A percentile compares a stretch with the other conserved stretches of the same genome.
Evolutionary conservation across 1,140 invertebrate genomes (phyloP).

Genomic region (Atta texana): DNA sequence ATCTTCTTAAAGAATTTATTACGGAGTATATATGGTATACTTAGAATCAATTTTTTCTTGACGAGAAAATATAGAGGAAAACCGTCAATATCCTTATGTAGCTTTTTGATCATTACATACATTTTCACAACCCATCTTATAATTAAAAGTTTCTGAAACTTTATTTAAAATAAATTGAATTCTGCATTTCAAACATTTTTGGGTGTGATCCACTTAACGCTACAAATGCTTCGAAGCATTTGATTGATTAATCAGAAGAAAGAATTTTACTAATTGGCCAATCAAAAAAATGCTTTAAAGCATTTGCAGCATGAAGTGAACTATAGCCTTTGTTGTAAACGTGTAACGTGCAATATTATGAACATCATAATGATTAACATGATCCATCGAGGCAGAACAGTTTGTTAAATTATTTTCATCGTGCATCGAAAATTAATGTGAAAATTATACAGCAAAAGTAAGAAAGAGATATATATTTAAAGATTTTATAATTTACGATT

Average conservation of each 20-base stretch:
- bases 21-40: neutral
- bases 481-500: neutral
- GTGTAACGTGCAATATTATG: neutral
- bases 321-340: neutral
- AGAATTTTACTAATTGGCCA: too few relatives aligned
- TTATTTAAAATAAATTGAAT: neutral
- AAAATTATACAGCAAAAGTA: neutral
- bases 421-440: conserved; percentile 11
- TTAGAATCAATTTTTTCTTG: neutral
- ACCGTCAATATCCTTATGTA: neutral
- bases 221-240: too few relatives aligned
- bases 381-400: neutral
- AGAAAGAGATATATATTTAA: neutral
- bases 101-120: neutral
- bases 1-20: neutral
- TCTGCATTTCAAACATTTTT: conserved; percentile 3
- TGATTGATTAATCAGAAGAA: too few relatives aligned
- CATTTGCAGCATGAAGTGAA: too few relatives aligned
- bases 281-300: too few relatives aligned
- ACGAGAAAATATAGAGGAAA: neutral
- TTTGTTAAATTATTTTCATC: conserved; percentile 2
- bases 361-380: conserved; percentile 1
- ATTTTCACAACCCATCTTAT: neutral
- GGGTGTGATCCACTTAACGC: too few relatives aligned
- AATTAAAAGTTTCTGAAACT: neutral